Evolutionary conservation across 1,140 invertebrate species (phyloP).

Genomic region (Orius laevigatus): DNA sequence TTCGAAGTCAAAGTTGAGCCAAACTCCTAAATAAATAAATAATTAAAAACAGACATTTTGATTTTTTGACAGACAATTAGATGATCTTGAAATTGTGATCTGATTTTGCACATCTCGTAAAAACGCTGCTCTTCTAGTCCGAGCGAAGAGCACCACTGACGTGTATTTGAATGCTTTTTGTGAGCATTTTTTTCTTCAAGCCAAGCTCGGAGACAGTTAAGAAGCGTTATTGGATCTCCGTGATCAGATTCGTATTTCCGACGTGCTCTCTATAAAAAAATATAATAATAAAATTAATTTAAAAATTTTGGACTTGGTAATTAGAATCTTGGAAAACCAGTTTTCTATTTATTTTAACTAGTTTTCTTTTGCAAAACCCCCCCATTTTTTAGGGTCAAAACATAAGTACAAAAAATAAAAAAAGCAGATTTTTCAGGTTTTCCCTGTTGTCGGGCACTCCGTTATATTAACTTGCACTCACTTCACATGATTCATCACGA

Average conservation of each 20-base stretch:
- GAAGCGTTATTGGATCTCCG: conserved; percentile 84
- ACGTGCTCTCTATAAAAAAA: conserved; percentile 42
- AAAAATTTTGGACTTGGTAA: conserved; percentile 7
- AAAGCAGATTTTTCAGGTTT: too few relatives aligned
- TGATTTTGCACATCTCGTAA: conserved; percentile 88
- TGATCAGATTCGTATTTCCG: conserved; percentile 78
- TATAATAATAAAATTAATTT: not conserved
- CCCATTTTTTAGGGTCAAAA: too few relatives aligned
- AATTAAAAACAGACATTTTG: not conserved
- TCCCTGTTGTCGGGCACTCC: too few relatives aligned
- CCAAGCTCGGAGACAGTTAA: conserved; percentile 85
- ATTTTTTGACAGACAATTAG: conserved; percentile 26
- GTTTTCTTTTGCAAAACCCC: too few relatives aligned
- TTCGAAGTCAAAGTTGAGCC: conserved; percentile 16
- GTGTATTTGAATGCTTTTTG: conserved; percentile 30
- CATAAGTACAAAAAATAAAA: too few relatives aligned
- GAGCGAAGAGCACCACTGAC: conserved; percentile 71
- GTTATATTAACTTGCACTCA: conserved; percentile 24
- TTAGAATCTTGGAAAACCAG: too few relatives aligned
- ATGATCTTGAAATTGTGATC: conserved; percentile 75
- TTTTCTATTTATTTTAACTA: too few relatives aligned
- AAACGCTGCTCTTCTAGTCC: conserved; percentile 92
- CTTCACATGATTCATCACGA: conserved; percentile 65
- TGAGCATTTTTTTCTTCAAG: conserved; percentile 49
- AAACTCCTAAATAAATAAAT: conserved; percentile 3